A percentile compares a stretch with the other conserved stretches of the same genome.
Conservation (phyloP, 2,113 vertebrate genomes). For the Phalacrocorax brasilianus region DNA sequence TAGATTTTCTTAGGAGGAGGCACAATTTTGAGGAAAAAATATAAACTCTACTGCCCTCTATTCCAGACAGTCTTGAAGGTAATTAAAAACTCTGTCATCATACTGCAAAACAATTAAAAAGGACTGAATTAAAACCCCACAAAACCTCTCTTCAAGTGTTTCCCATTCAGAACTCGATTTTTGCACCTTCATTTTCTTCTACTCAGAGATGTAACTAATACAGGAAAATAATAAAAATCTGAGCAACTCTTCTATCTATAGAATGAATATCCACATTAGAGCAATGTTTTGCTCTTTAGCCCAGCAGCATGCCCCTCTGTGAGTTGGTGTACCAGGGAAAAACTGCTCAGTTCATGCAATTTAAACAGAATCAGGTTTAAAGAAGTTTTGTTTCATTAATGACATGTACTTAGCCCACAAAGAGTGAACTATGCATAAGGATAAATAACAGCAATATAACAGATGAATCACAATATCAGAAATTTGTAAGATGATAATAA, state of each 20-base stretch:
- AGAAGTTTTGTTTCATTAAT: not conserved
- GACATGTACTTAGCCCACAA: not conserved
- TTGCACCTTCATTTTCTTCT: not conserved
- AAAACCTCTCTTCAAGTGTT: not conserved
- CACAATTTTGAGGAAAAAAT: not conserved
- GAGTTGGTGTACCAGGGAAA: not conserved
- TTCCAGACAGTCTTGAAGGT: not conserved
- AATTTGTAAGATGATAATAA: not conserved
- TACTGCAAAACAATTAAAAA: not conserved
- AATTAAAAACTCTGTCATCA: not conserved
- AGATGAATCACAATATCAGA: not conserved
- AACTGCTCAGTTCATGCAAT: not conserved
- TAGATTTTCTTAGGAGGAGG: not conserved
- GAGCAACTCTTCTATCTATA: not conserved
- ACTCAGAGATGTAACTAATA: not conserved
- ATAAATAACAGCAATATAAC: not conserved
- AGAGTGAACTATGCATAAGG: not conserved
- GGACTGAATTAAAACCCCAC: not conserved
- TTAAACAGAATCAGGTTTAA: not conserved
- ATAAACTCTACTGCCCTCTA: not conserved
- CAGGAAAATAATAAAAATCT: not conserved
- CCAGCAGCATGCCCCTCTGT: accelerated
- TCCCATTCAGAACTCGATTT: not conserved
- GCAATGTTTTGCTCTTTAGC: not conserved
- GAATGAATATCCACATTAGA: not conserved